Base-by-base conservation (phyloP, 1,140 invertebrate species). In the Drosophila willistoni region DNA sequence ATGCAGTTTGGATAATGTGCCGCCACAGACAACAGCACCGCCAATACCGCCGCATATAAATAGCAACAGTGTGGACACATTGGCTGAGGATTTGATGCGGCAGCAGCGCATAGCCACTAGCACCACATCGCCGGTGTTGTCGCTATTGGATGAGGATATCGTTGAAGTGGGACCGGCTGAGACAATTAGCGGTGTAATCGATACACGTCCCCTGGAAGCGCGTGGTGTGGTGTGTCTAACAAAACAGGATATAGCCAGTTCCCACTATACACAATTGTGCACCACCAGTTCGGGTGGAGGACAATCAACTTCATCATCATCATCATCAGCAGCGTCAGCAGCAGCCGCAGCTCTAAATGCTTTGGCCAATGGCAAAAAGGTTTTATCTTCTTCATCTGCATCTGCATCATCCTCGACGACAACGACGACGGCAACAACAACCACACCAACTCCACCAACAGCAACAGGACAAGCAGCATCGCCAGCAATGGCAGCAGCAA, bases 101-200 rank as follows among this genome's bases (percentile, higher is more conserved):
- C 89, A 90, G 61, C 90, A 86, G 47, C 77, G 70, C 71, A 90
- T 80, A 25, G 72, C 76, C 6, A 81, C 77, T n/a, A 77, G 76
- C 57, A 85, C 68, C 33, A 84, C 77, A 0, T 90, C 81, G 44
- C 80, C 81, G 7, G 90, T 87, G 67, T 69, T 84, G n/a, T 90
- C 82, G 7, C 68, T 91, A 47, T 64, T 89, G 29, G 91, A 92
- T 19, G 91, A 92, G 57, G 81, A 90, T 42, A 94, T 94, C 67
- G 93, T 93, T 0, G 94, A 94, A 74, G 93, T 94, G 0, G 94
- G 95, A 0, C 94, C 94, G 6, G 94, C 95, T 1, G 94, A 95
- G 81, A 95, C 95, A 13, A 95, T 95, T 51, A 94, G 93, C 14
- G 95, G 95, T 1, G 92, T 95, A 29, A 95, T 95, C 41, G 94